Evolutionary conservation across 2,888 invertebrate genomes (phyloP).

Genomic region (Disparrhopalites patrizii): DNA sequence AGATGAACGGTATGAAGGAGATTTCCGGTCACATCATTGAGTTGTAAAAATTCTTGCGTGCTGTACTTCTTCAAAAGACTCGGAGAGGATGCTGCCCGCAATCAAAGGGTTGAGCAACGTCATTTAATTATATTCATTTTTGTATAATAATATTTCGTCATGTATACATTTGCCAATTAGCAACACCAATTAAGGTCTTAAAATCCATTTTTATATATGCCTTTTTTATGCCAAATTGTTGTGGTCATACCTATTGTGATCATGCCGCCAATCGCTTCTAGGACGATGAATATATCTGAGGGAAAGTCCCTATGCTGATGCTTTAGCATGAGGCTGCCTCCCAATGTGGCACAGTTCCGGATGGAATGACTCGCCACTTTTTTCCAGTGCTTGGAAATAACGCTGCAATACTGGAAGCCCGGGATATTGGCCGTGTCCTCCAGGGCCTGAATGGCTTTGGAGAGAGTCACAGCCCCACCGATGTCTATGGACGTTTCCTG

Average conservation of each 20-base stretch:
- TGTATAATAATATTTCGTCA: too few relatives aligned
- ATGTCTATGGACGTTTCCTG: conserved; percentile 54
- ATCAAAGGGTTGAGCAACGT: too few relatives aligned
- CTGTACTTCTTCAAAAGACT: background rate
- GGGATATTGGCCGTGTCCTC: conserved; percentile 38
- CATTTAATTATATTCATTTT: too few relatives aligned
- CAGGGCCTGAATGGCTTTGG: conserved; percentile 56
- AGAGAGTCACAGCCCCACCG: conserved; percentile 60
- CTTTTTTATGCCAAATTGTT: too few relatives aligned
- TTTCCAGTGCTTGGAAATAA: conserved; percentile 62
- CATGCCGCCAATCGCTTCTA: conserved; percentile 52
- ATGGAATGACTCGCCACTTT: conserved; percentile 68
- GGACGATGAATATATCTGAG: conserved; percentile 64
- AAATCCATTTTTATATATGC: background rate
- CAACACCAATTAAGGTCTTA: background rate
- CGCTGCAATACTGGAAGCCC: conserved; percentile 60
- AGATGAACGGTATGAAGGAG: conserved; percentile 57
- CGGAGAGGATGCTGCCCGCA: conserved; percentile 22
- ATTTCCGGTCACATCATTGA: conserved; percentile 65
- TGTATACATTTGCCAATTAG: too few relatives aligned
- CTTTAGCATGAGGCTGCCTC: conserved; percentile 70
- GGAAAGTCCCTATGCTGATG: conserved; percentile 64
- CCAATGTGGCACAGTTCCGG: conserved; percentile 65
- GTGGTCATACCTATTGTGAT: conserved; percentile 47
- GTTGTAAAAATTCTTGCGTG: conserved; percentile 57